These are phyloP conservation scores for Nudaria mundana DNA, from an alignment of 2,888 invertebrate genomes.

Conservation along the genomic window DNA sequence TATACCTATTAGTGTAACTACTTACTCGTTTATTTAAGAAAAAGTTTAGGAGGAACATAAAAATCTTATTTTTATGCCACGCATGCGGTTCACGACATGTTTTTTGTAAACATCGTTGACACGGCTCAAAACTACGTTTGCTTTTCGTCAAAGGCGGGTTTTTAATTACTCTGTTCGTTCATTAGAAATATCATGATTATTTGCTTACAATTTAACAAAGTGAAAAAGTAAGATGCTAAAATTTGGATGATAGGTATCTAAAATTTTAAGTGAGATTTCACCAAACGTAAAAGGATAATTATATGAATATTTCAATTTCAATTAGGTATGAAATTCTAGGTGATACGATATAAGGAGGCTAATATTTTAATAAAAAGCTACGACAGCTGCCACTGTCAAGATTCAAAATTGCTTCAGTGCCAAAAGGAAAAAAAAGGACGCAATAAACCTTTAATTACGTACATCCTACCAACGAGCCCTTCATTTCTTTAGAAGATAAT, in stretches of 20 bases:
- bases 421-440: background rate
- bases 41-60: slow-evolving; percentile 32
- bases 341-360: too few species aligned
- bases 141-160: slow-evolving; percentile 19
- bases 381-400: too few species aligned
- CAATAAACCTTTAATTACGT: background rate
- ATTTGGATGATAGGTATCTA: too few species aligned
- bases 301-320: too few species aligned
- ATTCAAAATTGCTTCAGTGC: background rate
- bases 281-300: too few species aligned
- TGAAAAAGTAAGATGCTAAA: too few species aligned
- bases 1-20: slow-evolving; percentile 30
- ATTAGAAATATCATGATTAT: too few species aligned
- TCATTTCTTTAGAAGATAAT: slow-evolving; percentile 26
- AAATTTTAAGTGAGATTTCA: too few species aligned
- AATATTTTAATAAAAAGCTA: too few species aligned
- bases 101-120: slow-evolving; percentile 31
- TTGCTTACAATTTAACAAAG: too few species aligned
- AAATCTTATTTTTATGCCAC: slow-evolving; percentile 39
- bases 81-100: slow-evolving; percentile 25
- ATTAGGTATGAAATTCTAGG: too few species aligned
- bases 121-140: slow-evolving; percentile 24
- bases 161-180: slow-evolving; percentile 26
- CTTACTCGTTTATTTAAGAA: slow-evolving; percentile 25
- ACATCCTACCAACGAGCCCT: slow-evolving; percentile 2